phyloP scores from a whole-genome alignment of 2,888 invertebrate species.

The Zelleria hepariella region DNA sequence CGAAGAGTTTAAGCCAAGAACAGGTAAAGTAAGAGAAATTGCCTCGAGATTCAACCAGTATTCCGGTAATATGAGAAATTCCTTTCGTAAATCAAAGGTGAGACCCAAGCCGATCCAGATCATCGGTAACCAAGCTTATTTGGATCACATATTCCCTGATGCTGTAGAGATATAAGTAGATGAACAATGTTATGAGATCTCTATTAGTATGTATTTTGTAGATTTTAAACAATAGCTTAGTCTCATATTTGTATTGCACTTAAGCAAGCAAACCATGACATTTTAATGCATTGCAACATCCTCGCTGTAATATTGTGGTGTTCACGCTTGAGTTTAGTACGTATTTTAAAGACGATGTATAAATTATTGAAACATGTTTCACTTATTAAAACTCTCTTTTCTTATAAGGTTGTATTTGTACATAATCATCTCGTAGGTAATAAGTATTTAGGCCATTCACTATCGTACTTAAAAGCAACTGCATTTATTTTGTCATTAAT shows the following conservation, averaged over 20 bases:
- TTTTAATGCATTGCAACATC: not conserved
- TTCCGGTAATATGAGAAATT: slow-evolving; percentile 19
- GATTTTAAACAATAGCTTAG: not conserved
- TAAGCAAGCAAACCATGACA: not conserved
- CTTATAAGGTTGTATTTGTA: not conserved
- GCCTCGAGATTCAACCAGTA: slow-evolving; percentile 57
- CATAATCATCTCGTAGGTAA: not conserved
- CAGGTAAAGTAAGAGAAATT: slow-evolving; percentile 60
- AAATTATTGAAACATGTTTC: no score
- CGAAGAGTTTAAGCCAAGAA: slow-evolving; percentile 41
- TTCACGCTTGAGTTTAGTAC: no score
- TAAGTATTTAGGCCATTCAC: not conserved
- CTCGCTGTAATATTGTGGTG: no score
- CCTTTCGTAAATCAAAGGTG: slow-evolving; percentile 24
- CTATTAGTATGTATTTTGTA: slow-evolving; percentile 15
- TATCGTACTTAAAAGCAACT: not conserved
- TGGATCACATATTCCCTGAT: slow-evolving; percentile 74
- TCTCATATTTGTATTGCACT: slow-evolving; percentile 24
- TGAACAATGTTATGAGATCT: slow-evolving; percentile 14
- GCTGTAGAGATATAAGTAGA: slow-evolving; percentile 56
- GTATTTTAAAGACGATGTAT: no score
- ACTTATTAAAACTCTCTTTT: not conserved
- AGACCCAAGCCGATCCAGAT: slow-evolving; percentile 73
- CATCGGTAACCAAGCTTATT: slow-evolving; percentile 72
- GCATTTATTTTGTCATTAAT: not conserved